These are phyloP conservation scores for Rhorus exstirpatorius DNA, from an alignment of 2,888 invertebrate species.

Conservation along the genomic window DNA sequence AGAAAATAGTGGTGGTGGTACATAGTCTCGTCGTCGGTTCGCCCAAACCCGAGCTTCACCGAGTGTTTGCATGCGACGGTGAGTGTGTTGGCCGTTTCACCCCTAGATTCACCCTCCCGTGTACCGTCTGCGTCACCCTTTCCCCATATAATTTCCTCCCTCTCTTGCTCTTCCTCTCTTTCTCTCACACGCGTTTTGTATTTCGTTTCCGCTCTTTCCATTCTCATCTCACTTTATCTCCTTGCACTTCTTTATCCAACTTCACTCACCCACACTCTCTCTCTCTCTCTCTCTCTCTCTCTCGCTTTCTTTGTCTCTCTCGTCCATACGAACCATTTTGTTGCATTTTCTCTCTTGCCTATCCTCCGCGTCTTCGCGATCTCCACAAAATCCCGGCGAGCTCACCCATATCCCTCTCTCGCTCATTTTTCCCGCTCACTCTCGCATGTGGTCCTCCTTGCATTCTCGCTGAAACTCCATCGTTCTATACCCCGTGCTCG, in stretches of 20 bases:
- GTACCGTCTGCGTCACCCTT: conserved; percentile 61
- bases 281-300: conserved; percentile 23
- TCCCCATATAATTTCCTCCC: conserved; percentile 37
- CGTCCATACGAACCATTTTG: conserved; percentile 40
- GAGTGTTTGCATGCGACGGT: conserved; percentile 50
- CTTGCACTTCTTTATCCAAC: conserved; percentile 28
- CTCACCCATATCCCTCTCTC: conserved; percentile 18
- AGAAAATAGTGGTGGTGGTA: conserved; percentile 28
- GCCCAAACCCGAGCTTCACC: conserved; percentile 54
- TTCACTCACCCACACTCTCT: no score
- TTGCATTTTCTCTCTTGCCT: conserved; percentile 41
- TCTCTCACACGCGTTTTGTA: neutral
- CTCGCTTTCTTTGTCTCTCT: conserved; percentile 54
- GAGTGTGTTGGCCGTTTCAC: conserved; percentile 70
- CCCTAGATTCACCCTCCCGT: conserved; percentile 63
- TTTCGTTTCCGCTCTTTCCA: conserved; percentile 48
- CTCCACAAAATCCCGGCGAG: conserved; percentile 48
- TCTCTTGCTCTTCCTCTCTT: conserved; percentile 23
- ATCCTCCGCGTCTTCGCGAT: conserved; percentile 51
- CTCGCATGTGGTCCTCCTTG: conserved; percentile 44
- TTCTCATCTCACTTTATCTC: conserved; percentile 48
- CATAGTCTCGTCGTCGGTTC: conserved; percentile 61
- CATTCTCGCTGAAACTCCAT: conserved; percentile 64
- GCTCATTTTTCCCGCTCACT: conserved; percentile 29
- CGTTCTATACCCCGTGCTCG: conserved; percentile 20